These are phyloP conservation scores for Clytia hemisphaerica DNA, from an alignment of 30 jellyfish, hydroid and myxozoan genomes.

Conservation along the genomic window DNA sequence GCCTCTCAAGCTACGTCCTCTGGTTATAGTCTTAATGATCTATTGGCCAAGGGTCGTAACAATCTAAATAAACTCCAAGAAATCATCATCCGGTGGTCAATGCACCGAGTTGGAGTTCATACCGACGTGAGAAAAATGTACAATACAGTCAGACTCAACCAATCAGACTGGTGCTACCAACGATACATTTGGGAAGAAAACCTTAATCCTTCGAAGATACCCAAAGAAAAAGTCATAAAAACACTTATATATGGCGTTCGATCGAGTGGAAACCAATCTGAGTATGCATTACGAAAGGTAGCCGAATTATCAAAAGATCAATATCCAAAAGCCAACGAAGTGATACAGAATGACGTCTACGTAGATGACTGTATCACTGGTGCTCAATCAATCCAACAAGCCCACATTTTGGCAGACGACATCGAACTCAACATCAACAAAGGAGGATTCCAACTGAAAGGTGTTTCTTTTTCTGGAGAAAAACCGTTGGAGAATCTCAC, in stretches of 20 bases:
- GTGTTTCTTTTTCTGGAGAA: not conserved
- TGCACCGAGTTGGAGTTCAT: not conserved
- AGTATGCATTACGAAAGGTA: not conserved
- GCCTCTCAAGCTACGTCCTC: not conserved
- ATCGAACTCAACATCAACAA: not conserved
- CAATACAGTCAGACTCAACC: not conserved
- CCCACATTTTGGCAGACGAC: not conserved
- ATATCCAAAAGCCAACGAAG: not conserved
- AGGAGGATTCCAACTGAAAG: no score
- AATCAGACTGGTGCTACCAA: conserved; percentile 6
- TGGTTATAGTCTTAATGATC: not conserved
- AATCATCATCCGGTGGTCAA: conserved; percentile 5
- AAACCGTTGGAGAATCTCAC: not conserved
- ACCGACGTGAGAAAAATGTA: conserved; percentile 9
- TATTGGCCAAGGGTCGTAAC: not conserved
- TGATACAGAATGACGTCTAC: not conserved
- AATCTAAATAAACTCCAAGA: conserved; percentile 13
- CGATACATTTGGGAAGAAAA: conserved; percentile 13
- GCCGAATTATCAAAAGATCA: not conserved
- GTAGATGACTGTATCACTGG: conserved; percentile 5
- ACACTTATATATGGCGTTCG: not conserved
- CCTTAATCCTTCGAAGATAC: conserved; percentile 9
- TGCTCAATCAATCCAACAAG: not conserved
- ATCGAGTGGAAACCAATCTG: conserved; percentile 1
- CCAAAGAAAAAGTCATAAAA: no score